A percentile compares a stretch with the other conserved stretches of the same genome.
phyloP scores from a whole-genome alignment of 2,888 invertebrate species.

The Lepidocyrtoides sp. region DNA sequence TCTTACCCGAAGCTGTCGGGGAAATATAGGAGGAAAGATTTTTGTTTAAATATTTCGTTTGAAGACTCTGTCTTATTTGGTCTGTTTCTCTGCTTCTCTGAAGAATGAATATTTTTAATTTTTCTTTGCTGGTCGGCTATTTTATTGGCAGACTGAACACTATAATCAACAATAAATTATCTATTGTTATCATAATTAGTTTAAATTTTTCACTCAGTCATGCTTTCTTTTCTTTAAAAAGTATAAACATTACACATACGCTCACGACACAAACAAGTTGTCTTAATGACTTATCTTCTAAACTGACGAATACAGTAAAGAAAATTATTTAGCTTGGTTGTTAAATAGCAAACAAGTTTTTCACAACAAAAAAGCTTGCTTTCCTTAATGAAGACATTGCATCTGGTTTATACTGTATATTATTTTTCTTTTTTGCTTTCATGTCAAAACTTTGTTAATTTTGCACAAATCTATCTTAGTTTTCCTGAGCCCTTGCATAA shows the following conservation, averaged over 20 bases:
- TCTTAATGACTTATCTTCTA: too few species aligned
- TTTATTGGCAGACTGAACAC: constrained; percentile 45
- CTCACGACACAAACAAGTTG: too few species aligned
- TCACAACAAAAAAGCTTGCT: neutral
- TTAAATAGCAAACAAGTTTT: neutral
- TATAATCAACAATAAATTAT: constrained; percentile 1
- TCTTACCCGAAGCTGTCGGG: neutral
- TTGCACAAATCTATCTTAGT: constrained; percentile 36
- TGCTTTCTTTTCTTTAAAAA: constrained; percentile 25
- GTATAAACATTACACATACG: constrained; percentile 44
- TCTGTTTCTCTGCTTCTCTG: constrained; percentile 52
- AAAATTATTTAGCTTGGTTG: too few species aligned
- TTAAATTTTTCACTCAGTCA: neutral
- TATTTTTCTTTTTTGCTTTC: too few species aligned
- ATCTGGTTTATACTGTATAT: neutral
- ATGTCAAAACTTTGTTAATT: constrained; percentile 77
- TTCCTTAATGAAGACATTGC: neutral
- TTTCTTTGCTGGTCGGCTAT: constrained; percentile 31
- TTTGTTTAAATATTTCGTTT: neutral
- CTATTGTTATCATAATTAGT: neutral
- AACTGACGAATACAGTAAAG: too few species aligned
- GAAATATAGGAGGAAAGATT: constrained; percentile 10
- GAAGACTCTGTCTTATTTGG: constrained; percentile 69
- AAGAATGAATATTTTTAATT: neutral
- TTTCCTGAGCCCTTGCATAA: constrained; percentile 84